Evolutionary conservation across 2,888 invertebrate genomes (phyloP).

Genomic region (Ichneumoninae sp.): DNA sequence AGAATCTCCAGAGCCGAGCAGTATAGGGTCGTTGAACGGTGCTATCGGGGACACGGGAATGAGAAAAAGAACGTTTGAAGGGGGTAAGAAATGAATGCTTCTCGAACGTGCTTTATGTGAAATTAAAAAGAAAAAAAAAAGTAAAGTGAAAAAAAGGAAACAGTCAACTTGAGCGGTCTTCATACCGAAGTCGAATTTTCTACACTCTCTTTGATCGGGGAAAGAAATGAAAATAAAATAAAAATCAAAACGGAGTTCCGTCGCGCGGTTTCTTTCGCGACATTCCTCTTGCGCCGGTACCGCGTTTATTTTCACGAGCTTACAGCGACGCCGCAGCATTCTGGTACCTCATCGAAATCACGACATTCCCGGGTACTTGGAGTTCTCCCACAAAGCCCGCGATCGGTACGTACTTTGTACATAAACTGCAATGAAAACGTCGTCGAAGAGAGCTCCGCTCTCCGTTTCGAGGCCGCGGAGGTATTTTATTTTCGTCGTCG

Average conservation of each 20-base stretch:
- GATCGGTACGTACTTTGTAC: constrained; percentile 6
- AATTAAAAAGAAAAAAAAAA: neutral
- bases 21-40: neutral
- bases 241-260: neutral
- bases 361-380: neutral
- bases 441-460: constrained; percentile 7
- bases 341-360: constrained; percentile 3
- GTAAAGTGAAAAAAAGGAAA: constrained; percentile 1
- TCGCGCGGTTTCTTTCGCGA: neutral
- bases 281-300: neutral
- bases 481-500: constrained; percentile 43
- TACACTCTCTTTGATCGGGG: neutral
- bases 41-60: constrained; percentile 1
- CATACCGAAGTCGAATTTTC: constrained; percentile 8
- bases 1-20: constrained; percentile 21
- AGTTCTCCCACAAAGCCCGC: constrained; percentile 21
- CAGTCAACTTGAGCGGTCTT: constrained; percentile 7
- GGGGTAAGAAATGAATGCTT: constrained; percentile 11
- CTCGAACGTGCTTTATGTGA: constrained; percentile 7
- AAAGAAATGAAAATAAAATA: constrained; percentile 1
- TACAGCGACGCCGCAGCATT: neutral
- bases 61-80: neutral
- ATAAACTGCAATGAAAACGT: neutral
- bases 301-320: neutral
- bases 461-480: neutral